Conservation (phyloP, 2,113 vertebrate species). For the Corythaeola cristata region DNA sequence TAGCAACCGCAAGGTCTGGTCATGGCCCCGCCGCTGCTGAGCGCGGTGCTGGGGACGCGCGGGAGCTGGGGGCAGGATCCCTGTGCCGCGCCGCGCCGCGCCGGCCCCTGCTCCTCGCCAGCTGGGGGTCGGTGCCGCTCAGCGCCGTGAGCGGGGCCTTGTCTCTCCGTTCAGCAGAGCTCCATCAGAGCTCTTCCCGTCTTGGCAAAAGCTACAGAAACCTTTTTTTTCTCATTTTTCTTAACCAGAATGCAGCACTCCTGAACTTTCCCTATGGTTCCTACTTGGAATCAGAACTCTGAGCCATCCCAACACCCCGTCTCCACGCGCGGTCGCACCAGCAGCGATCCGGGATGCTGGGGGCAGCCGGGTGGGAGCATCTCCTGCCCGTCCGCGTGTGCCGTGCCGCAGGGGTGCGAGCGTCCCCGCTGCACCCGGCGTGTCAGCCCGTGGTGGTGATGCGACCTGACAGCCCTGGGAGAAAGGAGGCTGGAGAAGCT, state of each 20-base stretch:
- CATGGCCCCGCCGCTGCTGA: accelerated
- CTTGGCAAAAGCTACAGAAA: not conserved
- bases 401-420: accelerated
- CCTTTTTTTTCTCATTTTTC: accelerated
- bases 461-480: not conserved
- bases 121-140: accelerated
- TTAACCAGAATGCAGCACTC: not conserved
- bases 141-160: accelerated
- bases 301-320: accelerated
- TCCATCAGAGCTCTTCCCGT: accelerated
- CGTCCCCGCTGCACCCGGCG: not conserved
- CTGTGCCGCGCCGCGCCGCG: accelerated
- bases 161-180: accelerated
- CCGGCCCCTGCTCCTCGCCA: not conserved
- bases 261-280: accelerated
- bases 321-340: accelerated
- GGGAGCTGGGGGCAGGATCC: not conserved
- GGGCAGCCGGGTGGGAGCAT: not conserved
- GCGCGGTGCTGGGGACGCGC: accelerated
- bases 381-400: accelerated
- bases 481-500: not conserved
- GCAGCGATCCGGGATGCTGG: accelerated
- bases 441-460: not conserved
- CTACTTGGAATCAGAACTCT: accelerated
- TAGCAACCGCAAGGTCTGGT: not conserved